Conservation (phyloP, 2,888 invertebrate genomes). For the Polydrusus cervinus region DNA sequence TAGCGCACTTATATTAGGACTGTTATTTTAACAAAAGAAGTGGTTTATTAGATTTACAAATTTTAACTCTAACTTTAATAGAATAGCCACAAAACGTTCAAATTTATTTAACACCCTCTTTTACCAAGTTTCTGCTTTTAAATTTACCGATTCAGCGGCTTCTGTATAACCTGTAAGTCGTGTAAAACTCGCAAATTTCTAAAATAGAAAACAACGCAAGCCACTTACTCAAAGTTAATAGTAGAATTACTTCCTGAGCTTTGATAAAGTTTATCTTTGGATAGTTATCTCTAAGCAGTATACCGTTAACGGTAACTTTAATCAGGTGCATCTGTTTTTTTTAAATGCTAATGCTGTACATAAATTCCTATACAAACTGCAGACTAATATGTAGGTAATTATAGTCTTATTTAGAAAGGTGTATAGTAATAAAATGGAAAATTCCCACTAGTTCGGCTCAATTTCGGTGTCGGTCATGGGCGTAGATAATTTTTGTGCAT, state of each 20-base stretch:
- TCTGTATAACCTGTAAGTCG: conserved; percentile 29
- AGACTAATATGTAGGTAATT: too few species aligned
- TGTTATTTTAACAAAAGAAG: too few species aligned
- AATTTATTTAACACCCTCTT: conserved; percentile 25
- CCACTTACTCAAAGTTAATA: conserved; percentile 41
- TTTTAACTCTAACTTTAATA: conserved; percentile 5
- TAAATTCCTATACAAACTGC: too few species aligned
- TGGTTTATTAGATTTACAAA: background rate
- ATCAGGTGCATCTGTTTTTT: background rate
- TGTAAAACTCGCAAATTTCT: conserved; percentile 40
- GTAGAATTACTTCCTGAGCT: conserved; percentile 47
- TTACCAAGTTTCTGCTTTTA: conserved; percentile 14
- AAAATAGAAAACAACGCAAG: conserved; percentile 37
- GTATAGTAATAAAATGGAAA: too few species aligned
- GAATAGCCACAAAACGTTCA: background rate
- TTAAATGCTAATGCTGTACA: too few species aligned
- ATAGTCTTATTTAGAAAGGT: too few species aligned
- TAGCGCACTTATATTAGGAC: too few species aligned
- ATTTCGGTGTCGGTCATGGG: too few species aligned
- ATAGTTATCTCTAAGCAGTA: background rate
- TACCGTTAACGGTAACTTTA: conserved; percentile 5
- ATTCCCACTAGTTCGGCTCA: too few species aligned
- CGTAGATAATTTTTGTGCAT: too few species aligned
- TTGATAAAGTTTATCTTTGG: conserved; percentile 37
- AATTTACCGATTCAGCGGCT: conserved; percentile 37